phyloP scores from a whole-genome alignment of 2,888 invertebrate species.

The Caradrina clavipalpis region DNA sequence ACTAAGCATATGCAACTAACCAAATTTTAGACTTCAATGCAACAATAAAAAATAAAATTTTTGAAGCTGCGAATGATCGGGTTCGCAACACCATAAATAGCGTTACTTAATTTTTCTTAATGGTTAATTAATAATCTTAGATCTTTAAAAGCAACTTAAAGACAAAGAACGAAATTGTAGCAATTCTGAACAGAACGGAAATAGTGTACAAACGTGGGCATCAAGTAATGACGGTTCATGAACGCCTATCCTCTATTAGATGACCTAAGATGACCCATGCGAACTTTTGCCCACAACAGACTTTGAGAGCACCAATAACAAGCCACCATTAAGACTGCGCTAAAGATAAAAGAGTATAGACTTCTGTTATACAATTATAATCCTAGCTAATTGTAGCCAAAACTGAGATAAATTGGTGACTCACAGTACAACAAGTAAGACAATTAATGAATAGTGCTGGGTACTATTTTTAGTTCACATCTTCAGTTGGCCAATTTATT shows the following conservation, averaged over 20 bases:
- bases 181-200: neutral
- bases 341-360: slow-evolving; percentile 39
- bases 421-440: slow-evolving; percentile 45
- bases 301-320: neutral
- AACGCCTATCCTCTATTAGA: neutral
- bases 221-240: neutral
- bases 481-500: slow-evolving; percentile 55
- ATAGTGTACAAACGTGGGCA: neutral
- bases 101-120: no score
- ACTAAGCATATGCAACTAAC: slow-evolving; percentile 62
- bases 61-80: neutral
- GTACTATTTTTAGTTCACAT: slow-evolving; percentile 63
- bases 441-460: slow-evolving; percentile 57
- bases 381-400: slow-evolving; percentile 43
- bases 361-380: slow-evolving; percentile 44
- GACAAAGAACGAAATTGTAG: no score
- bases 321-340: slow-evolving; percentile 32
- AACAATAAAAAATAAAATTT: neutral
- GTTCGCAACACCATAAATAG: no score
- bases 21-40: slow-evolving; percentile 12
- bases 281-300: neutral
- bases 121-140: no score
- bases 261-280: neutral
- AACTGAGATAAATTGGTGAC: slow-evolving; percentile 59
- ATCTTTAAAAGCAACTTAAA: no score